Evolutionary conservation across 2,113 vertebrate genomes (phyloP), one percentile per base, ranked within the genome.

Genomic region (Grallaria varia): DNA sequence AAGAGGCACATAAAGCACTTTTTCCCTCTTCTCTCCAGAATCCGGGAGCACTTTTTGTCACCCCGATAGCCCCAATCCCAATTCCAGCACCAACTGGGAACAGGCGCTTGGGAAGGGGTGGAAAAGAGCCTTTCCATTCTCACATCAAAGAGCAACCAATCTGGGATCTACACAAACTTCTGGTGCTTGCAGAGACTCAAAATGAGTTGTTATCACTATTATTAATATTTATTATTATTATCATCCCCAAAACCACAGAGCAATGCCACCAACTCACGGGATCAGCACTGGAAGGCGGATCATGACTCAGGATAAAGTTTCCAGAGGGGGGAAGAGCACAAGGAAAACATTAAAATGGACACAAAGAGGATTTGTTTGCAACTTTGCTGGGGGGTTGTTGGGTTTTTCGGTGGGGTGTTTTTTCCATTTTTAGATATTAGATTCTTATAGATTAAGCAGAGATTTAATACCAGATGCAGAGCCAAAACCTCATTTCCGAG

Each of bases 401-500:
- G n/a, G n/a, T n/a, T n/a, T n/a, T n/a, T n/a, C n/a, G n/a, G n/a
- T n/a, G n/a, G n/a, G n/a, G n/a, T n/a, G 18, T 17, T 55, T 20
- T 31, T 18, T 31, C 30, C 17, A 50, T 24, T 44, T 84, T 42
- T 13, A 6, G 30, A 4, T 50, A 17, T 23, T 45, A n/a, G 31
- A 56, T n/a, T 49, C 47, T 12, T 21, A 8, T 4, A 14, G 55
- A 58, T 35, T 23, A 35, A 58, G 24, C 22, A 23, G 3, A 23
- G 23, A 13, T 58, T n/a, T n/a, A n/a, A 58, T 13, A 14, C 8
- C 33, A 35, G 33, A 4, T 33, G 55, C 14, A 2, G 1, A 55
- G 39, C 18, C 8, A 33, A 12, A 45, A 55, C 27, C 6, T 84
- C 0, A 0, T 6, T 28, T 55, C 69, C n/a, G n/a, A 2, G 1